Percentiles rank a stretch among this genome's conserved stretches.
phyloP scores from a whole-genome alignment of 64 coral and sea anemone species.

The Stylophora pistillata region DNA sequence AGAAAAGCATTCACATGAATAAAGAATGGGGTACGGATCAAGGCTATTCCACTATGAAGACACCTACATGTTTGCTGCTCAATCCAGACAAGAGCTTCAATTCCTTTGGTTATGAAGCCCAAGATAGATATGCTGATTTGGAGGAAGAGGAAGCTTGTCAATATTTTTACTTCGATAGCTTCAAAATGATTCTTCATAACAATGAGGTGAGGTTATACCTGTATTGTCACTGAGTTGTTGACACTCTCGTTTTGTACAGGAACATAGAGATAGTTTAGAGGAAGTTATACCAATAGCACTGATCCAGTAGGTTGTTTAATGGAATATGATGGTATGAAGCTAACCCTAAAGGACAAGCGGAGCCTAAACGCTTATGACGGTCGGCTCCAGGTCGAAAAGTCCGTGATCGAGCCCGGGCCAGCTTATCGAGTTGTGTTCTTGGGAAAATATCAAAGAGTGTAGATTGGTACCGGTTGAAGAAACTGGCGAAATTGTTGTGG shows the following conservation, averaged over 20 bases:
- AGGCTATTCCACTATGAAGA: background rate
- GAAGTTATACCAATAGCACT: background rate
- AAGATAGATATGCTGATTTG: conserved; percentile 4
- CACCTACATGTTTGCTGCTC: conserved; percentile 1
- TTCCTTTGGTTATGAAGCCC: conserved; percentile 11
- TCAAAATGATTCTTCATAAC: conserved; percentile 16
- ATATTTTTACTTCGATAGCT: conserved; percentile 5
- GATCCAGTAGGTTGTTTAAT: too few relatives aligned
- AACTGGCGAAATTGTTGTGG: too few relatives aligned
- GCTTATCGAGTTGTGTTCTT: too few relatives aligned
- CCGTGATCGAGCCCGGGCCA: too few relatives aligned
- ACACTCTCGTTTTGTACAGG: background rate
- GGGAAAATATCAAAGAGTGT: too few relatives aligned
- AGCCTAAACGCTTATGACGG: too few relatives aligned
- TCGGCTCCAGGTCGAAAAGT: too few relatives aligned
- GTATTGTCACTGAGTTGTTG: background rate
- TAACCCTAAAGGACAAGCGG: too few relatives aligned
- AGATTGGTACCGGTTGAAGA: too few relatives aligned
- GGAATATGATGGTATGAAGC: too few relatives aligned
- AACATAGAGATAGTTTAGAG: background rate
- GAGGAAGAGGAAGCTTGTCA: background rate
- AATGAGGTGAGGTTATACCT: background rate
- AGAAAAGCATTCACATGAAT: conserved; percentile 14
- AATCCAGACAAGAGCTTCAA: conserved; percentile 13
- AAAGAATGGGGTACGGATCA: conserved; percentile 30